Base-by-base conservation (phyloP, 2,113 vertebrate species). In the Gambusia affinis region DNA sequence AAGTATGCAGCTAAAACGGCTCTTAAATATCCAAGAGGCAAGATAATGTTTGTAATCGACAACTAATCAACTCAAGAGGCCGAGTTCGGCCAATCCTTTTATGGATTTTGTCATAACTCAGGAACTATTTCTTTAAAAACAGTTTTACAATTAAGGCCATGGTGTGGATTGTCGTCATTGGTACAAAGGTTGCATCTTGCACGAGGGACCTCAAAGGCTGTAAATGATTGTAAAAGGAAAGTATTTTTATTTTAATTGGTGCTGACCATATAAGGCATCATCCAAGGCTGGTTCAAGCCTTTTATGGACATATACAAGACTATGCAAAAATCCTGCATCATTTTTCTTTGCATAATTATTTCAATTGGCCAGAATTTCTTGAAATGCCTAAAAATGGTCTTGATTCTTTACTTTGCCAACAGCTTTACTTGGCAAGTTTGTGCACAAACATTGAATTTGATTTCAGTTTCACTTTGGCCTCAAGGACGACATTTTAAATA, bases 151-250 rank as follows among this genome's bases (percentile, higher is more conserved):
- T 70, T 67, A 64, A 78, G 14, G 61, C 17, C 51, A 67, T n/a
- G 4, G 8, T 44, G 30, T 27, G 44, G n/a, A 75, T 67, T 44
- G 63, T 68, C 35, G 0, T 42, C 63, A 70, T 63, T 66, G 64
- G 73, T 80, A 37, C 85, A 87, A 85, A 86, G 83, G 73, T 84
- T 75, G 30, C 1, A 37, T 31, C 3, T 51, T 57, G 7, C 4
- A 14, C 4, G 35, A 47, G 63, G 60, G 76, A 44, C 57, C 72
- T 70, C 35, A 66, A 69, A 72, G 73, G 71, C 62, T 12, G 11
- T 70, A 63, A 64, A 4, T 12, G 66, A 78, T 39, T 37, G 4
- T 17, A 74, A 67, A 85, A 78, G 71, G 81, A 70, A 75, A 67
- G 63, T 12, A 29, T 74, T 7, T 57, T 7, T 14, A n/a, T 61